Percentiles rank a stretch among this genome's conserved stretches.
phyloP scores from a whole-genome alignment of 2,113 vertebrate genomes.

The Cyanocitta stelleri region DNA sequence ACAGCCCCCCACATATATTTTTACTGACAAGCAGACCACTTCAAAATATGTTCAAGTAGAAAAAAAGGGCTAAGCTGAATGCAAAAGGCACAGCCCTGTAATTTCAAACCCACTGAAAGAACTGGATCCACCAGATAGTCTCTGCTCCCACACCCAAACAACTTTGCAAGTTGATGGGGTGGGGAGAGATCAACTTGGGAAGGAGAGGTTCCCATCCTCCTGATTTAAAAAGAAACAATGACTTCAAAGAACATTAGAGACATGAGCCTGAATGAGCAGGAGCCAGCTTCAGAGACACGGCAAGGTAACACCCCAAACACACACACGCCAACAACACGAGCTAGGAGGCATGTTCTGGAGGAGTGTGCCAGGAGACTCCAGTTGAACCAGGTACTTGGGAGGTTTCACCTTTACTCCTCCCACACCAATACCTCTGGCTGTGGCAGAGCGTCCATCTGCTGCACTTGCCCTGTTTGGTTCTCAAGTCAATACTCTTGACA shows the following conservation, averaged over 20 bases:
- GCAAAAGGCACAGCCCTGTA: neutral
- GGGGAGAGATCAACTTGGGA: constrained; percentile 23
- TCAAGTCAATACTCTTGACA: neutral
- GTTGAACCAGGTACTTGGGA: neutral
- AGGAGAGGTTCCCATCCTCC: constrained; percentile 42
- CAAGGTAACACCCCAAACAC: constrained; percentile 29
- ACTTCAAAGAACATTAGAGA: constrained; percentile 52
- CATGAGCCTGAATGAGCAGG: neutral
- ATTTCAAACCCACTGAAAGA: constrained; percentile 43
- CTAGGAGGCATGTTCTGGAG: neutral
- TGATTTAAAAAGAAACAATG: constrained; percentile 18
- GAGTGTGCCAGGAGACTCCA: constrained; percentile 37
- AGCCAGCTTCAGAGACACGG: neutral
- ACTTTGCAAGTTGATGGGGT: constrained; percentile 10
- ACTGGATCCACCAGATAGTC: constrained; percentile 49
- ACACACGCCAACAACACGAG: neutral
- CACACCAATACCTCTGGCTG: neutral
- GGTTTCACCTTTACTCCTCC: constrained; percentile 17
- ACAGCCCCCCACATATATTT: neutral
- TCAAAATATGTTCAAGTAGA: neutral
- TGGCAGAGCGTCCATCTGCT: neutral
- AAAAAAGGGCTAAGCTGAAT: neutral
- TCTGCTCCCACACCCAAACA: constrained; percentile 47
- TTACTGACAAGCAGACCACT: neutral
- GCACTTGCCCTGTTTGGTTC: neutral